These are phyloP conservation scores for Ecliptopera silaceata DNA, from an alignment of 2,888 invertebrate genomes.

Conservation along the genomic window DNA sequence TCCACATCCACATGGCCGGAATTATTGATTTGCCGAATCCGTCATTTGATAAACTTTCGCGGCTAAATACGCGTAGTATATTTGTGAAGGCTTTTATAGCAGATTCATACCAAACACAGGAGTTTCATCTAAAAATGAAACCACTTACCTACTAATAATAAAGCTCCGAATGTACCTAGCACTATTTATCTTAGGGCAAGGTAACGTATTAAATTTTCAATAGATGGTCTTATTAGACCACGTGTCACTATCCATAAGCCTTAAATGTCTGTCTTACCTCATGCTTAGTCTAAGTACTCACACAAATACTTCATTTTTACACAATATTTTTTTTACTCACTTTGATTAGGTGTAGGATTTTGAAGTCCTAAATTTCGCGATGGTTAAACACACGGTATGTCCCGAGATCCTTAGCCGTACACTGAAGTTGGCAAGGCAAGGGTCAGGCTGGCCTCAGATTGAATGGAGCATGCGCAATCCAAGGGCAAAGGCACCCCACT, in stretches of 20 bases:
- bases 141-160: background rate
- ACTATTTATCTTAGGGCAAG: background rate
- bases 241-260: conserved; percentile 34
- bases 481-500: conserved; percentile 60
- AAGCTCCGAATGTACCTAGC: background rate
- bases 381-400: conserved; percentile 46
- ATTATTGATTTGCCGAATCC: conserved; percentile 72
- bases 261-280: conserved; percentile 1
- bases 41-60: conserved; percentile 56
- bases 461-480: conserved; percentile 73
- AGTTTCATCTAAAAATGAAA: background rate
- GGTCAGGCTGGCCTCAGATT: conserved; percentile 56
- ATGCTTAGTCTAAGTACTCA: conserved; percentile 4
- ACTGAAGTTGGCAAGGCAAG: conserved; percentile 65
- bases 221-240: conserved; percentile 38
- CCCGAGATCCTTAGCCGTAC: conserved; percentile 63
- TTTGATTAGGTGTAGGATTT: conserved; percentile 70
- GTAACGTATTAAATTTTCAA: conserved; percentile 28
- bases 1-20: conserved; percentile 50
- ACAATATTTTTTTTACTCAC: conserved; percentile 56
- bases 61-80: conserved; percentile 35
- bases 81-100: background rate
- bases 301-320: conserved; percentile 3
- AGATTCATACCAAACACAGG: background rate
- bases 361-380: conserved; percentile 62